Evolutionary conservation across 2,888 invertebrate genomes (phyloP), one percentile per base, ranked within the genome.

Genomic region (Andrena dorsata): DNA sequence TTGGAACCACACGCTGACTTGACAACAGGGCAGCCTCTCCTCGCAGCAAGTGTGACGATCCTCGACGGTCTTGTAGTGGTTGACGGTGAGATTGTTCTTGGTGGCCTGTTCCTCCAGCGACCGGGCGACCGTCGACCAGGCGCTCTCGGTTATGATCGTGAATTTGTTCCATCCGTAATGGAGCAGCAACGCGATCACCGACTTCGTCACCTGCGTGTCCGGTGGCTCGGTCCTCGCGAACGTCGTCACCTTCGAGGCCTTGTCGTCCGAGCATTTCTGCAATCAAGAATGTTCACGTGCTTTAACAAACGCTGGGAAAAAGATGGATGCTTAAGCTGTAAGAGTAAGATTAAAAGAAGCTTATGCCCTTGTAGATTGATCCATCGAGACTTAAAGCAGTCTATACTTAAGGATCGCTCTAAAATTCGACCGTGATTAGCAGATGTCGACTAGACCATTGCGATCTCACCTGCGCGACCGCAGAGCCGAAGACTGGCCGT

Each of bases 151-250:
- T 64, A 98, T 95, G 82, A 99, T 97, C 28, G 98, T 97, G 94
- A 99, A 99, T 94, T 98, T 98, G 89, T 96, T 96, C 99, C 99
- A 99, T 90, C 97, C 96, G 95, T 98, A 98, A 94, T 98, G 97
- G 76, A 96, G 95, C 90, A 99, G 95, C 79, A 99, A 95, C 0
- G 99, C 97, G 93, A 99, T 96, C 90, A 99, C 97, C 64, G 99
- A 99, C 95, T 98, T 98, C 80, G 98, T 98, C 84, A 99, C 98
- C 96, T 98, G 98, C 58, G 97, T 98, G 91, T 98, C 98, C 56
- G 98, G 98, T 32, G 99, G 98, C 94, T 98, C 98, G 49, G 98
- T 97, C 92, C 99, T 95, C 56, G 98, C 98, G 94, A 99, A 99
- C 81, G 98, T 98, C 82, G 97, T 97, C 93, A 98, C 96, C 84